Evolutionary conservation across 2,113 vertebrate genomes (phyloP).

Genomic region (Puma concolor): DNA sequence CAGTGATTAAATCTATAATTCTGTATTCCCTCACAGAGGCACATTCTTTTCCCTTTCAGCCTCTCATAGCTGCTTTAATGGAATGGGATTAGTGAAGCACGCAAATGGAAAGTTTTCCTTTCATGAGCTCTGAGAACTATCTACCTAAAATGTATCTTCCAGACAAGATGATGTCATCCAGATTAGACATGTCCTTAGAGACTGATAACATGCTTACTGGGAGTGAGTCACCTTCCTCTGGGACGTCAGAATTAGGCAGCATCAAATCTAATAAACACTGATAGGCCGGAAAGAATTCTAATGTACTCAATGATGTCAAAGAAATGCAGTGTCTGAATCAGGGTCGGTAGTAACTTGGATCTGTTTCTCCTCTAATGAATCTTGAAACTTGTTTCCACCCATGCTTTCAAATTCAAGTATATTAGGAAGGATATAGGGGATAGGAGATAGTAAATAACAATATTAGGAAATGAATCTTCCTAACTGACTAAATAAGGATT

Average conservation of each 20-base stretch:
- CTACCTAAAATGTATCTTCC: slow-evolving; percentile 53
- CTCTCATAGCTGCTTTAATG: background rate
- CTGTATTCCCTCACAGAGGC: background rate
- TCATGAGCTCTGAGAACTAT: slow-evolving; percentile 18
- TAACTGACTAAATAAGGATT: background rate
- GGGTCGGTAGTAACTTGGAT: background rate
- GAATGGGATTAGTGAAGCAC: background rate
- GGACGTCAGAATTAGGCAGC: slow-evolving; percentile 52
- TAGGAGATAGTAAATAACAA: background rate
- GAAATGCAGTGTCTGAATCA: background rate
- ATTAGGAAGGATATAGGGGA: background rate
- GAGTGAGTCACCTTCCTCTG: slow-evolving; percentile 73
- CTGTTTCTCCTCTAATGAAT: background rate
- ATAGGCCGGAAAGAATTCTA: slow-evolving; percentile 61
- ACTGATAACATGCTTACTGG: slow-evolving; percentile 11
- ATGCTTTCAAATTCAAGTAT: background rate
- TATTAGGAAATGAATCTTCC: background rate
- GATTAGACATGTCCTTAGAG: slow-evolving; percentile 36
- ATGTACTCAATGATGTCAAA: slow-evolving; percentile 36
- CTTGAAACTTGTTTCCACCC: background rate
- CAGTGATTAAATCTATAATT: background rate
- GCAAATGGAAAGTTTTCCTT: slow-evolving; percentile 64
- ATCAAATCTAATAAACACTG: slow-evolving; percentile 68
- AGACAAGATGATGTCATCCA: slow-evolving; percentile 71
- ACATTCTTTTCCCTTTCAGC: background rate